Percentiles rank a stretch among this genome's conserved stretches.
These are phyloP conservation scores for Tenthredo distinguenda DNA, from an alignment of 2,888 invertebrate genomes.

Conservation along the genomic window DNA sequence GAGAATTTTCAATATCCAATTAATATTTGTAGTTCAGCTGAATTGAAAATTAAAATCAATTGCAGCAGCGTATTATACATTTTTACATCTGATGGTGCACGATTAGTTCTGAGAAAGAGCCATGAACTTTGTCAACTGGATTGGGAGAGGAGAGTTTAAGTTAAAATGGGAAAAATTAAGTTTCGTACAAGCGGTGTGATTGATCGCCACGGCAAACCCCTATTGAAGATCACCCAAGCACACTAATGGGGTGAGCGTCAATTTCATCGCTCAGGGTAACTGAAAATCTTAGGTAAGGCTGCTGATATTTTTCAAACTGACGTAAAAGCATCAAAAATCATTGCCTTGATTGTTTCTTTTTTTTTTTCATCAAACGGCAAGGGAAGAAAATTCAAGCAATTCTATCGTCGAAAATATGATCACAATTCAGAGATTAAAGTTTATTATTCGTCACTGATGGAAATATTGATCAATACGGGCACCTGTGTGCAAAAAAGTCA, in stretches of 20 bases:
- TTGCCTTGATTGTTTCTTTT: not conserved
- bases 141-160: not conserved
- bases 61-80: not conserved
- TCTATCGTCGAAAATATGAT: not conserved
- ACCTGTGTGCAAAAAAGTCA: not conserved
- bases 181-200: slow-evolving; percentile 28
- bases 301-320: slow-evolving; percentile 4
- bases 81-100: not conserved
- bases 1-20: not conserved
- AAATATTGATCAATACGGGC: not conserved
- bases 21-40: not conserved
- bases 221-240: slow-evolving; percentile 11
- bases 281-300: slow-evolving; percentile 7
- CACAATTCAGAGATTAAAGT: not conserved
- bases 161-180: slow-evolving; percentile 26
- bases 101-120: not conserved
- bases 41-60: not conserved
- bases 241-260: slow-evolving; percentile 11
- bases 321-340: slow-evolving; percentile 4
- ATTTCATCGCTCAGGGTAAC: not conserved
- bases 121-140: not conserved
- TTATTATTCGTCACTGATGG: not conserved
- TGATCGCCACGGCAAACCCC: not conserved
- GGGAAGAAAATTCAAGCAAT: not conserved
- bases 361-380: not conserved